phyloP scores from a whole-genome alignment of 2,888 invertebrate genomes.

The Ypsolopha scabrella region DNA sequence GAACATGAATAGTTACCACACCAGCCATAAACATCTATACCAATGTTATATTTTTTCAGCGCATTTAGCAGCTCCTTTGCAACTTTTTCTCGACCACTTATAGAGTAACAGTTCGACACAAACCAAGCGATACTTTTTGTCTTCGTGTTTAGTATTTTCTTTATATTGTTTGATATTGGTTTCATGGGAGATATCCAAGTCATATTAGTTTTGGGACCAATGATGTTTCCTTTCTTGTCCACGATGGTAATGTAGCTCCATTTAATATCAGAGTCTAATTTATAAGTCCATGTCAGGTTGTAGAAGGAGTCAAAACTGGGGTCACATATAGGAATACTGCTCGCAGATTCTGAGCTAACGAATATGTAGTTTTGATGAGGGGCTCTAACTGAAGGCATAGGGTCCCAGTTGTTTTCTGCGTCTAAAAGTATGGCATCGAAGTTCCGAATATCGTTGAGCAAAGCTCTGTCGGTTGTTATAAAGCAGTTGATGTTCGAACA shows the following conservation, averaged over 20 bases:
- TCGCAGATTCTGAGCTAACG: conserved; percentile 36
- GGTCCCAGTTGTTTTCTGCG: conserved; percentile 41
- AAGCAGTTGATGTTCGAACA: conserved; percentile 55
- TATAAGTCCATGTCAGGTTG: conserved; percentile 49
- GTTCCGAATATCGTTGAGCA: conserved; percentile 31
- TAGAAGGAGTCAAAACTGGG: conserved; percentile 30
- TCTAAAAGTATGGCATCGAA: conserved; percentile 69
- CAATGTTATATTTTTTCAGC: conserved; percentile 19
- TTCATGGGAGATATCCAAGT: conserved; percentile 29
- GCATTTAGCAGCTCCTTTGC: conserved; percentile 19
- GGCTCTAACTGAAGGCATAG: conserved; percentile 28
- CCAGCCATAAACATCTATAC: conserved; percentile 42
- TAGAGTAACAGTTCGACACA: conserved; percentile 34
- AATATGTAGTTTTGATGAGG: conserved; percentile 61
- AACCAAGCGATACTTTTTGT: conserved; percentile 49
- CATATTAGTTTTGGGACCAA: conserved; percentile 47
- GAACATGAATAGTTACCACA: conserved; percentile 40
- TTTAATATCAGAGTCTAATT: conserved; percentile 38
- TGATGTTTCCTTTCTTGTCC: conserved; percentile 25
- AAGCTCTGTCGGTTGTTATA: conserved; percentile 35
- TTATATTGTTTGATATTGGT: conserved; percentile 21
- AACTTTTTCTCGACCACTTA: conserved; percentile 21
- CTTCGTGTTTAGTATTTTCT: conserved; percentile 27
- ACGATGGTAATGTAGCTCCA: conserved; percentile 30
- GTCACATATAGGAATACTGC: conserved; percentile 32